Conservation (phyloP, 2,888 invertebrate genomes). For the Sarcophaga rosellei region DNA sequence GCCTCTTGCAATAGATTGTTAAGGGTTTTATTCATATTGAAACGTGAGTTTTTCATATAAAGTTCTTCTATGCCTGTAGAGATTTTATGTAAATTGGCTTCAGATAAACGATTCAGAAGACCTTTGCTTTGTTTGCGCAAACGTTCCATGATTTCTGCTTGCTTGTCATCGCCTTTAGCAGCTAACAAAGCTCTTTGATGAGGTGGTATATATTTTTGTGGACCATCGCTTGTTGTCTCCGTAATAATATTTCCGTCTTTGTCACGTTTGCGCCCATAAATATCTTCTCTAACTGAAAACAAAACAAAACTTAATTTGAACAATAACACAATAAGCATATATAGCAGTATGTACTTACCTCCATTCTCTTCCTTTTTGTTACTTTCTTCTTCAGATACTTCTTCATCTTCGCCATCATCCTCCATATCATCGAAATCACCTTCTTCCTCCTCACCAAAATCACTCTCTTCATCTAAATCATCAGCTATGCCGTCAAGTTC, state of each 20-base stretch:
- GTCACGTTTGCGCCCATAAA: constrained; percentile 93
- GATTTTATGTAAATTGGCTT: constrained; percentile 93
- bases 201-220: constrained; percentile 91
- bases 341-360: constrained; percentile 47
- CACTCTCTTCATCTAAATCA: constrained; percentile 52
- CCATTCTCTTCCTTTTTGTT: constrained; percentile 33
- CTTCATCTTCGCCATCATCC: constrained; percentile 56
- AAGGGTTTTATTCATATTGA: constrained; percentile 90
- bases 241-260: constrained; percentile 89
- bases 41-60: constrained; percentile 90
- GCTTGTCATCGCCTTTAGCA: constrained; percentile 80
- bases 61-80: constrained; percentile 89
- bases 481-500: constrained; percentile 31
- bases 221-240: constrained; percentile 82
- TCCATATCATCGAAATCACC: constrained; percentile 50
- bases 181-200: constrained; percentile 85
- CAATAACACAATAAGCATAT: no score
- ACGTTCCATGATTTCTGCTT: constrained; percentile 84
- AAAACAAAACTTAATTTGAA: neutral
- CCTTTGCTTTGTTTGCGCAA: constrained; percentile 93
- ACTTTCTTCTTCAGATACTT: constrained; percentile 49
- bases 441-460: constrained; percentile 48
- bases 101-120: constrained; percentile 91
- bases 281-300: constrained; percentile 86
- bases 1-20: constrained; percentile 87